Evolutionary conservation across 2,888 invertebrate species (phyloP).

Genomic region (Spialia ferax): DNA sequence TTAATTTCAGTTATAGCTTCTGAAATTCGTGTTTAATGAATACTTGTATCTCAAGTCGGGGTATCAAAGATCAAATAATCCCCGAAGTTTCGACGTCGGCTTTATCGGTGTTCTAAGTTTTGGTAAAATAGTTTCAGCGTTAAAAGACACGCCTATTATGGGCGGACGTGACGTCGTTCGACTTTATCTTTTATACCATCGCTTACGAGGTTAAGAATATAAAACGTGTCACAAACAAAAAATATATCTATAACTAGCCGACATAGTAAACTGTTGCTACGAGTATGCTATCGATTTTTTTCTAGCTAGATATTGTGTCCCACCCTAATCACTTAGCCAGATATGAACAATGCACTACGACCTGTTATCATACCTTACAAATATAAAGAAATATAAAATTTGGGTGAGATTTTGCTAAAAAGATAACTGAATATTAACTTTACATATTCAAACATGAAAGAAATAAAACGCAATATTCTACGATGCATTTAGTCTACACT

Average conservation of each 20-base stretch:
- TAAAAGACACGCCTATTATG: constrained; percentile 38
- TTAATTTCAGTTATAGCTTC: constrained; percentile 7
- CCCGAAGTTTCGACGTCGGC: constrained; percentile 27
- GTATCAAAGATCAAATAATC: constrained; percentile 35
- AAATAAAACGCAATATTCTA: too few relatives aligned
- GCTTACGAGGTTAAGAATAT: constrained; percentile 35
- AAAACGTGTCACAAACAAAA: constrained; percentile 48
- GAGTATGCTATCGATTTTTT: too few relatives aligned
- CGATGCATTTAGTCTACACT: not conserved
- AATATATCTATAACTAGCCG: constrained; percentile 47
- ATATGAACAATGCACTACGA: too few relatives aligned
- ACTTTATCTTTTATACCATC: constrained; percentile 33
- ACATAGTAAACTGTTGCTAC: too few relatives aligned
- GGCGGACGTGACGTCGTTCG: constrained; percentile 20
- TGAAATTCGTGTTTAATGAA: constrained; percentile 25
- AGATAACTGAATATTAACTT: too few relatives aligned
- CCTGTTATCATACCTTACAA: too few relatives aligned
- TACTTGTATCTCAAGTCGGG: constrained; percentile 29
- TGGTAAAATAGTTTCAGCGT: constrained; percentile 35
- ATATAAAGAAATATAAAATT: too few relatives aligned
- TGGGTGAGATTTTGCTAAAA: too few relatives aligned
- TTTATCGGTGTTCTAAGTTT: constrained; percentile 30
- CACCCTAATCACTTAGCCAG: too few relatives aligned
- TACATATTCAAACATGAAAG: too few relatives aligned
- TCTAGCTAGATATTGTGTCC: too few relatives aligned